Evolutionary conservation across 2,797 vertebrate genomes (phyloP), one percentile per base, ranked within the genome.

Genomic region (Pseudotriccus pelzelni): DNA sequence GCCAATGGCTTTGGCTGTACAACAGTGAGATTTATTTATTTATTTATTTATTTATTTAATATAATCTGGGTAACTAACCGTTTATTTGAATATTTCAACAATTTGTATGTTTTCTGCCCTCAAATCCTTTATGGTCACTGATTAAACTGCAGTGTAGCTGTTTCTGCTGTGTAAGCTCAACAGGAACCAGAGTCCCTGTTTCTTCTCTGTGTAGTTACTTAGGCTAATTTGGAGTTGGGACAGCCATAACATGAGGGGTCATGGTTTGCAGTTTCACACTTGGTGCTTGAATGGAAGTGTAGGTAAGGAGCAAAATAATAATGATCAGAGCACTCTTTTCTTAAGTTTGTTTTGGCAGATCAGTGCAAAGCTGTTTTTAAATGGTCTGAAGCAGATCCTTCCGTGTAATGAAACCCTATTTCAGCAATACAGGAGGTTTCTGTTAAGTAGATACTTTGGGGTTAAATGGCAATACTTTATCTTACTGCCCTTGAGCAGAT

Each of bases 1-100:
- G 97, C 98, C 77, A 97, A 87, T 69, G 98, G 98, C 47, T 94
- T 98, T 56, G 98, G 99, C 95, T 99, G 99, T 97, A 98, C 98
- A 93, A 97, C 98, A 50, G 99, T 99, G 97, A 93, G 98, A 97
- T 81, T 82, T 67, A 3, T 73, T 46, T 3, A 37, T n/a, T 14
- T 3, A 2, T 9, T 74, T 82, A 55, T 19, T 91, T 73, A 46
- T 19, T 18, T 67, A 5, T 7, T 78, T 80, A 49, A 19, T 52
- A 50, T 69, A 28, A 37, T 28, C 46, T 91, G 28, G 0, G 16
- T 76, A 59, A 17, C 14, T 59, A 70, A 64, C 7, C 37, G 23
- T 52, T 66, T 77, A 9, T 59, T 89, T 72, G 8, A 49, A 2
- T 50, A 39, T 90, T 89, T 63, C 46, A 93, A 24, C 36, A 34